Evolutionary conservation across 2,888 invertebrate genomes (phyloP).

Genomic region (Conomelus anceps): DNA sequence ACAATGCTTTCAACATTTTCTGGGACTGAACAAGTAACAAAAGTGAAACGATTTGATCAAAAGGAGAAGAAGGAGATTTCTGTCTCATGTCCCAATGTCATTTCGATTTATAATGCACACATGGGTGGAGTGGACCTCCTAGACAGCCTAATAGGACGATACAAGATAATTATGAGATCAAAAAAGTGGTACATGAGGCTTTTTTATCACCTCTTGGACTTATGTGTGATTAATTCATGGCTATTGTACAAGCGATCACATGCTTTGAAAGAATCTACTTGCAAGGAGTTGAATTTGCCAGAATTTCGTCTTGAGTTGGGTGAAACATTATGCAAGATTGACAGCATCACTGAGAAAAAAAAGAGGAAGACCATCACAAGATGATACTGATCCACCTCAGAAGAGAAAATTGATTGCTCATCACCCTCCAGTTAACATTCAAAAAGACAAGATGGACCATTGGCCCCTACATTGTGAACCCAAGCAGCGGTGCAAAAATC

Average conservation of each 20-base stretch:
- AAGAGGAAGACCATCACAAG: not conserved
- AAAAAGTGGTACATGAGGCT: conserved; percentile 40
- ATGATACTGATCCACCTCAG: not conserved
- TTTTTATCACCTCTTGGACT: conserved; percentile 38
- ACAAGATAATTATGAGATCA: conserved; percentile 32
- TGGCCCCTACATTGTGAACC: not conserved
- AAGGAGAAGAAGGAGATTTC: conserved; percentile 37
- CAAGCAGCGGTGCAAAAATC: not conserved
- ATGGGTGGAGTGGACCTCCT: conserved; percentile 41
- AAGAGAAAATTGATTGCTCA: not conserved
- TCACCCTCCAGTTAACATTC: not conserved
- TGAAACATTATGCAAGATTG: not conserved
- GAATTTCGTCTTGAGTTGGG: not conserved
- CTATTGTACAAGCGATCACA: conserved; percentile 10
- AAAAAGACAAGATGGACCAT: not conserved
- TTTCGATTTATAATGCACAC: conserved; percentile 39
- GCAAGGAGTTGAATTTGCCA: not conserved
- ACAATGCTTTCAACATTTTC: conserved; percentile 36
- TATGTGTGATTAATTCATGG: conserved; percentile 37
- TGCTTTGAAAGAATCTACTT: not conserved
- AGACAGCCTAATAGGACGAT: conserved; percentile 37
- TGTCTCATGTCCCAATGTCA: conserved; percentile 39
- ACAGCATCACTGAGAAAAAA: not conserved
- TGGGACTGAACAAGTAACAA: conserved; percentile 37
- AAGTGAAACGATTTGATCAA: conserved; percentile 38